These are phyloP conservation scores for Calidris pugnax DNA, from an alignment of 2,113 vertebrate genomes.

Conservation along the genomic window DNA sequence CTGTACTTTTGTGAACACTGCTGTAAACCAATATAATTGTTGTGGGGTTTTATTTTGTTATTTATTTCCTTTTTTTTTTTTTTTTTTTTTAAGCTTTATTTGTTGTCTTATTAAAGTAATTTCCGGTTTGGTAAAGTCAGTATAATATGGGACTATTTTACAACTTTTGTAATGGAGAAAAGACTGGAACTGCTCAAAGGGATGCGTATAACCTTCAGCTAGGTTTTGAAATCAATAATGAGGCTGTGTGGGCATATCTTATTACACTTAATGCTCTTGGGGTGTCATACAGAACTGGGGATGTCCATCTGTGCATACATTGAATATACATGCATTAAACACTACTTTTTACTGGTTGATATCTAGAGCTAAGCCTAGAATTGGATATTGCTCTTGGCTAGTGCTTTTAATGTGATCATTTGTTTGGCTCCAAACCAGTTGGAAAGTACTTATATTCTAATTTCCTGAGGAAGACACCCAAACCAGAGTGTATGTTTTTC, in stretches of 20 bases:
- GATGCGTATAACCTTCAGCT: neutral
- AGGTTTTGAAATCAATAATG: neutral
- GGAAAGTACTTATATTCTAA: neutral
- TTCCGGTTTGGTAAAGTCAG: neutral
- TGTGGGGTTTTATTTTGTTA: neutral
- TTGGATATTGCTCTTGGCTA: neutral
- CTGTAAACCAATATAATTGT: neutral
- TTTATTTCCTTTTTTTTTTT: neutral
- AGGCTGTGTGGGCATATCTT: neutral
- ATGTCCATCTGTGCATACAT: neutral
- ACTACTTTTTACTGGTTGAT: neutral
- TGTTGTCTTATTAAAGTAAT: neutral
- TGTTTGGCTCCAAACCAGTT: neutral
- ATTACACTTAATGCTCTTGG: neutral
- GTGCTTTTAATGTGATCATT: neutral
- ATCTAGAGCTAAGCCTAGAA: neutral
- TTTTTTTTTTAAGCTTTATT: neutral
- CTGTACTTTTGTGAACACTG: neutral
- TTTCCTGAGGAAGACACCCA: neutral
- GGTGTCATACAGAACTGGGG: neutral
- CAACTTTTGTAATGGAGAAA: neutral
- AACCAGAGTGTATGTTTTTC: neutral
- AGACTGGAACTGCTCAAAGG: neutral
- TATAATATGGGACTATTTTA: neutral
- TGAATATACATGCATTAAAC: neutral